Base-by-base conservation (phyloP, 2,888 invertebrate genomes). In the Eupithecia subumbrata region DNA sequence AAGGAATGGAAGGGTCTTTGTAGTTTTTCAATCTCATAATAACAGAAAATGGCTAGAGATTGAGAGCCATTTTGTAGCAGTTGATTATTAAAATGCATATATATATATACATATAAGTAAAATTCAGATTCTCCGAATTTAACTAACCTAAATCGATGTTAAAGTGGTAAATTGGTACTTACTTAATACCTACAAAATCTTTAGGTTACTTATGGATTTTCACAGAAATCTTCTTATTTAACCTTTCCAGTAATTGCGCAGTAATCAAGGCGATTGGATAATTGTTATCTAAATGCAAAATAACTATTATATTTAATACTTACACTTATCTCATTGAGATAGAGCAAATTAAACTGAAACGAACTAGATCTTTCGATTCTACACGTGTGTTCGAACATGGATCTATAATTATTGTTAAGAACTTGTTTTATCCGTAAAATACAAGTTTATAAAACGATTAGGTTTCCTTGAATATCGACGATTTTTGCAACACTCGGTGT, bases 191-290 rank as follows among this genome's bases (percentile, higher is more conserved):
- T 40, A 11, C 40, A 40, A 40, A 40, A 40, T 40, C 37, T 11
- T 40, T 8, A 9, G 40, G 40, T 40, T n/a, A n/a, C n/a, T n/a
- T n/a, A 70, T n/a, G 25, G 22, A 11, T 66, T 52, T 68, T 45
- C 43, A 9, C 69, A 72, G 69, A 71, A 45, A 22, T 40, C 16
- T 63, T 12, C 18, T 14, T 34, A 22, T 52, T 76, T 73, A 74
- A 73, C 73, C 71, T 76, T 37, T 73, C 18, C 66, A 56, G 40
- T 45, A 45, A 72, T 72, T 74, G 71, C 64, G 76, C 64, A 74
- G 73, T 63, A 70, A 72, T 76, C 60, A 25, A 63, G 8, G 0
- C 67, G 64, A 67, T 67, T 72, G 52, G 48, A 34, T 69, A 72
- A 69, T 34, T 18, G 25, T 71, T 71, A 73, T 70, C 73, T 25